These are phyloP conservation scores for Hermatobates lingyangjiaoensis DNA, from an alignment of 1,140 invertebrate genomes.

Conservation along the genomic window DNA sequence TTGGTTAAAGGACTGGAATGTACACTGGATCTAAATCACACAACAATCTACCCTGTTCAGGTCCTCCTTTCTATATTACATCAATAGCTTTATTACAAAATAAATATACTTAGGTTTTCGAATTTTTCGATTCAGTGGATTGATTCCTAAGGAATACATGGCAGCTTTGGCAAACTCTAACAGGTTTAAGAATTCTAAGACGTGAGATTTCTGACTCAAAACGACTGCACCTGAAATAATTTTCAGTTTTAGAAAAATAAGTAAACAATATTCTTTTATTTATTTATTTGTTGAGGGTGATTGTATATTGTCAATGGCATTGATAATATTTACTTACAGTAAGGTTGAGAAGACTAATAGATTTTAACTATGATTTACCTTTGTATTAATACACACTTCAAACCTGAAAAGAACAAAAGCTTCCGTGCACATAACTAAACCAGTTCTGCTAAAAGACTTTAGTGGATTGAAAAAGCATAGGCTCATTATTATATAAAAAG, in stretches of 20 bases:
- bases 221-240: constrained; percentile 51
- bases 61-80: no score
- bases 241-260: constrained; percentile 4
- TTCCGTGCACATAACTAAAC: no score
- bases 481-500: no score
- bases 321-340: not conserved
- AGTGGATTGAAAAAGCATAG: no score
- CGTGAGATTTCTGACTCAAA: constrained; percentile 88
- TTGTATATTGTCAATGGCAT: not conserved
- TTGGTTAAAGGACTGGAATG: no score
- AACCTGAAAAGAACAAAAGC: not conserved
- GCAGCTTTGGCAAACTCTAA: constrained; percentile 77
- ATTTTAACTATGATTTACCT: not conserved
- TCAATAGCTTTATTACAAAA: no score
- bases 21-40: no score
- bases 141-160: constrained; percentile 38
- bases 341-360: not conserved
- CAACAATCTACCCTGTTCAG: no score
- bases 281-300: not conserved
- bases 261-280: constrained; percentile 4
- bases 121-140: constrained; percentile 17
- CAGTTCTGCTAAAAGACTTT: no score
- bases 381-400: not conserved
- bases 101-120: no score
- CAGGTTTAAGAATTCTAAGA: constrained; percentile 72